A percentile compares a stretch with the other conserved stretches of the same genome.
These are phyloP conservation scores for Trichechus manatus DNA, from an alignment of 2,113 vertebrate genomes.

Conservation along the genomic window DNA sequence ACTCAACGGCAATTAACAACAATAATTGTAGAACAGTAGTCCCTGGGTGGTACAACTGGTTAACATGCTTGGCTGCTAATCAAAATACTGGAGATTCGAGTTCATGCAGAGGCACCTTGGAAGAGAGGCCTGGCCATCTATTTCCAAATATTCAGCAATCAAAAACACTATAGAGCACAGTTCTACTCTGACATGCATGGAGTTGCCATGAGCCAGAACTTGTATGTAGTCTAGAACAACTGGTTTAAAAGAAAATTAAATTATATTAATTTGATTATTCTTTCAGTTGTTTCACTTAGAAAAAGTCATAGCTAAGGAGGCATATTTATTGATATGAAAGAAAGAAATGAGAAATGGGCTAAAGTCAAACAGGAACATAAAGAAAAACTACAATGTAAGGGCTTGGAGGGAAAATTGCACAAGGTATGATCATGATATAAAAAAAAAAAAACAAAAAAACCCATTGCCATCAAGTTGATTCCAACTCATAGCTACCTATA, in stretches of 20 bases:
- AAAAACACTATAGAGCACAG: neutral
- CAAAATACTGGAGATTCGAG: neutral
- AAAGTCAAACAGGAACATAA: neutral
- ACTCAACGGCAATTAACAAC: neutral
- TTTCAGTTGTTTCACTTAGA: slow-evolving; percentile 12
- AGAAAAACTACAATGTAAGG: slow-evolving; percentile 10
- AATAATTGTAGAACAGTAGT: neutral
- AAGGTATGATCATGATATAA: neutral
- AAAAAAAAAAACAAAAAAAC: too few species aligned
- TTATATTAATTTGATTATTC: slow-evolving; percentile 3
- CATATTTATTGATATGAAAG: neutral
- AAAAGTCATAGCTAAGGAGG: neutral
- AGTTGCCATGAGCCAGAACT: neutral
- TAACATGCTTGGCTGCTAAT: neutral
- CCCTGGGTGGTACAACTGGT: neutral
- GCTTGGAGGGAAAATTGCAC: neutral
- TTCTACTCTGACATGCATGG: neutral
- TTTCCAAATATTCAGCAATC: neutral
- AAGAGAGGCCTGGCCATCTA: neutral
- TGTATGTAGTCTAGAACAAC: neutral
- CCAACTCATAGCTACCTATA: too few species aligned
- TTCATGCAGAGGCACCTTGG: neutral
- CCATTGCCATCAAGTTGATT: too few species aligned
- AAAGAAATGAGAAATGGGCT: neutral
- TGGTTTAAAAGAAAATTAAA: neutral